A percentile compares a stretch with the other conserved stretches of the same genome.
phyloP scores from a whole-genome alignment of 2,888 invertebrate genomes.

The Rotaria socialis region DNA sequence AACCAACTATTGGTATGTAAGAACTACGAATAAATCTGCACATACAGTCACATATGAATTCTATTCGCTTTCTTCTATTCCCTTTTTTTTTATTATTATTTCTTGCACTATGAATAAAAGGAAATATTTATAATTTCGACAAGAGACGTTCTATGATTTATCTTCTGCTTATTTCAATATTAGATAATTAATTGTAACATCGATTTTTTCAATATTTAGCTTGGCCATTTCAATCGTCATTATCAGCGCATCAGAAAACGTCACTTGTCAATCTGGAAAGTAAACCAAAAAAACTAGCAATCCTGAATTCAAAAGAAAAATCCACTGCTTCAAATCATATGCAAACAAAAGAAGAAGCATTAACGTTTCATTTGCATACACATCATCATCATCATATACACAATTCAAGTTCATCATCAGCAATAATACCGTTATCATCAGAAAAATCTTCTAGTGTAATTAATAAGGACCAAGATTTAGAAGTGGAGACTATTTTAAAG shows the following conservation, averaged over 20 bases:
- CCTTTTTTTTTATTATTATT: not conserved
- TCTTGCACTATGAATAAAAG: not conserved
- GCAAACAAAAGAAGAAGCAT: not conserved
- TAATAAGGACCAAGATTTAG: not conserved
- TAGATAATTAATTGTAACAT: no score
- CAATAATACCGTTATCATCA: not conserved
- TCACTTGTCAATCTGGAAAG: no score
- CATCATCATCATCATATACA: slow-evolving; percentile 36
- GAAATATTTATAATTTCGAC: not conserved
- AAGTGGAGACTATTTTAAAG: not conserved
- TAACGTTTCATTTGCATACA: slow-evolving; percentile 11
- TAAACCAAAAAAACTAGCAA: no score
- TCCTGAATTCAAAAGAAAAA: not conserved
- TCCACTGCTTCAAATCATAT: no score
- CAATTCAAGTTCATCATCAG: not conserved
- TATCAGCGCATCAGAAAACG: not conserved
- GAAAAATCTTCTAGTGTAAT: not conserved
- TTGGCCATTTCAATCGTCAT: not conserved
- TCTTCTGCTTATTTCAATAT: no score
- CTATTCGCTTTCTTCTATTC: not conserved
- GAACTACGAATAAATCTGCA: not conserved
- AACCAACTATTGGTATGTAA: not conserved
- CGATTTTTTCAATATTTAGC: not conserved
- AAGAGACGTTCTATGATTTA: not conserved
- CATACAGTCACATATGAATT: not conserved